Evolutionary conservation across 2,888 invertebrate species (phyloP).

Genomic region (Pemphredon lugubris): DNA sequence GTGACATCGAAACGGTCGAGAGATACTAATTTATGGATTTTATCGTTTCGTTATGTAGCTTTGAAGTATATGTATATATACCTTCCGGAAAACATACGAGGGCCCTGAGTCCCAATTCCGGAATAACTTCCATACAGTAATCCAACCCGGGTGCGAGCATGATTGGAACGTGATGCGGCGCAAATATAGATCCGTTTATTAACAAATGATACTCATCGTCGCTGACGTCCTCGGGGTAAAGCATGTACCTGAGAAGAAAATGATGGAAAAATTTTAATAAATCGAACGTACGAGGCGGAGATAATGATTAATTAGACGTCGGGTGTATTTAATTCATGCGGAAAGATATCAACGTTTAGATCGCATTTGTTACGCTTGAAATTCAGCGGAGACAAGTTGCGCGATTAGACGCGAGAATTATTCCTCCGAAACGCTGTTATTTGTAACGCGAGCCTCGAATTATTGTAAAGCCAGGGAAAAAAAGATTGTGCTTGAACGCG

Average conservation of each 20-base stretch:
- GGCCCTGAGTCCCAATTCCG: slow-evolving; percentile 81
- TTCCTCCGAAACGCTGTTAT: background rate
- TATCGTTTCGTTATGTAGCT: no score
- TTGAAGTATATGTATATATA: no score
- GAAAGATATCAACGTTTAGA: no score
- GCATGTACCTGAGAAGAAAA: slow-evolving; percentile 78
- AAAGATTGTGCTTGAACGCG: no score
- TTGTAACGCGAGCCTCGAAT: background rate
- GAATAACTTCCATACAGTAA: slow-evolving; percentile 85
- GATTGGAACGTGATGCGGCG: slow-evolving; percentile 81
- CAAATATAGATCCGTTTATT: slow-evolving; percentile 84
- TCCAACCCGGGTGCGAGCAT: slow-evolving; percentile 82
- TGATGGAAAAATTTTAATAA: no score
- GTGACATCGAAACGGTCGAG: no score
- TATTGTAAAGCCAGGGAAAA: background rate
- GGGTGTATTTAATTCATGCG: no score
- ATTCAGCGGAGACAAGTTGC: slow-evolving; percentile 4
- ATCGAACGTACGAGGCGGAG: no score
- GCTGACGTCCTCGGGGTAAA: slow-evolving; percentile 82
- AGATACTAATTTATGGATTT: no score
- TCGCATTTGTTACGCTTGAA: slow-evolving; percentile 5
- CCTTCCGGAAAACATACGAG: slow-evolving; percentile 82
- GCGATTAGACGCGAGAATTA: background rate
- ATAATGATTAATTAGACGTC: no score
- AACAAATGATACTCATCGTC: slow-evolving; percentile 84